Evolutionary conservation across 1,140 invertebrate genomes (phyloP), one percentile per base, ranked within the genome.

Genomic region (Eupristina koningsbergeri): DNA sequence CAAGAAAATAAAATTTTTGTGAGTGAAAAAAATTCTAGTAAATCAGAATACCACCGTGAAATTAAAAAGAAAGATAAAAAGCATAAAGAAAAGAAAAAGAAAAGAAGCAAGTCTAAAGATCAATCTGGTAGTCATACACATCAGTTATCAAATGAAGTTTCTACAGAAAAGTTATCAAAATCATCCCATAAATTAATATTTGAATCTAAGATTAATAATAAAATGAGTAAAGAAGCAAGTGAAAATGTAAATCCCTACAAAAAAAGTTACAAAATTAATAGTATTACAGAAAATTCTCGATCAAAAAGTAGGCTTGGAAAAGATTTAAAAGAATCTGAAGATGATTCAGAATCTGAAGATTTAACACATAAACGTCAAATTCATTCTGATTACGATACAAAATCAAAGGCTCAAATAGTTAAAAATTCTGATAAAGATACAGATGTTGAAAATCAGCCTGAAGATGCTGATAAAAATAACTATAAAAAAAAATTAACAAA

Each of bases 61-160:
- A 78, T n/a, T 58, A 83, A 84, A 26, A 86, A 39, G 29, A 85
- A 81, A 17, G 85, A 87, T 17, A 88, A 86, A 36, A 87, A 76
- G 47, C 78, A 86, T 0, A 87, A 88, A 69, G 81, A 74, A 5
- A 85, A 81, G 8, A 84, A 53, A 36, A 84, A 84, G 31, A 85
- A 83, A 8, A 63, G 36, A n/a, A 80, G 45, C 31, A 64, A 50
- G 17, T 85, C 84, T 8, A 85, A 85, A 19, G 69, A 77, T 67
- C 15, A 26, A 61, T 75, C 78, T 6, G 71, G 19, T 17, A 75
- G 73, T 58, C 69, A 84, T 6, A 80, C 26, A 31, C 41, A 36
- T 53, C 76, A 34, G 17, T 15, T 34, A 6, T 41, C 78, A 26
- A 76, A 41, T 11, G 83, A 84, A n/a, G 3, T 0, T 31, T 50